A percentile compares a stretch with the other conserved stretches of the same genome.
Evolutionary conservation across 1,140 invertebrate genomes (phyloP).

Genomic region (Spodoptera litura): DNA sequence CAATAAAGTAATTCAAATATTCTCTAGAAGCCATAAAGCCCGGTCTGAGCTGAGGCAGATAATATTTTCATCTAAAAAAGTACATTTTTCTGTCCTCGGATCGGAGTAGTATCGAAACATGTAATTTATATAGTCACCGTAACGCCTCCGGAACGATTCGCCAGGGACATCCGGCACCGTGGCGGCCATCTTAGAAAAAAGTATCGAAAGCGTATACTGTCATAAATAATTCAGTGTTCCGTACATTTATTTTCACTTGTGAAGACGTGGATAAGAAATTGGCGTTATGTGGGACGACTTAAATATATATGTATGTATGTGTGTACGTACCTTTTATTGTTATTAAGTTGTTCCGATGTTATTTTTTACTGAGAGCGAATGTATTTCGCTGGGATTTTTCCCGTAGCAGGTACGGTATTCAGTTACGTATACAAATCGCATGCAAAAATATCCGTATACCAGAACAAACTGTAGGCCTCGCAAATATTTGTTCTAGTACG

Average conservation of each 20-base stretch:
- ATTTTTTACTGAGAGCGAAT: constrained; percentile 9
- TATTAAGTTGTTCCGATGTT: constrained; percentile 3
- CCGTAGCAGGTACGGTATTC: not conserved
- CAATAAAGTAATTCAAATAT: constrained; percentile 5
- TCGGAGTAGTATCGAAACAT: constrained; percentile 15
- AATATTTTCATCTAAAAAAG: constrained; percentile 23
- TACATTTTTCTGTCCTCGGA: constrained; percentile 17
- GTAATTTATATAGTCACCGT: constrained; percentile 36
- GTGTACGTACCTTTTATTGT: constrained; percentile 12
- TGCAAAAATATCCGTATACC: not conserved
- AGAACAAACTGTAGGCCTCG: not conserved
- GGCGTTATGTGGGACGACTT: constrained; percentile 3
- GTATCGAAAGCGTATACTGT: constrained; percentile 32
- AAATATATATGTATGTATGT: not conserved
- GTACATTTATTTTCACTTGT: constrained; percentile 34
- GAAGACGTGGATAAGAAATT: constrained; percentile 23
- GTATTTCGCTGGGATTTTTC: not conserved
- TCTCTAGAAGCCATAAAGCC: not conserved
- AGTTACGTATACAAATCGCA: not conserved
- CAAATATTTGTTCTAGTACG: not conserved
- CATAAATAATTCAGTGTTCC: constrained; percentile 39
- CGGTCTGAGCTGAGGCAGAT: not conserved
- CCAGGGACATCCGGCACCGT: constrained; percentile 17
- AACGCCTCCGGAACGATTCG: constrained; percentile 29
- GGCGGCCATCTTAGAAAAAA: constrained; percentile 35